Evolutionary conservation across 2,113 vertebrate genomes (phyloP).

Genomic region (Gadus chalcogrammus): DNA sequence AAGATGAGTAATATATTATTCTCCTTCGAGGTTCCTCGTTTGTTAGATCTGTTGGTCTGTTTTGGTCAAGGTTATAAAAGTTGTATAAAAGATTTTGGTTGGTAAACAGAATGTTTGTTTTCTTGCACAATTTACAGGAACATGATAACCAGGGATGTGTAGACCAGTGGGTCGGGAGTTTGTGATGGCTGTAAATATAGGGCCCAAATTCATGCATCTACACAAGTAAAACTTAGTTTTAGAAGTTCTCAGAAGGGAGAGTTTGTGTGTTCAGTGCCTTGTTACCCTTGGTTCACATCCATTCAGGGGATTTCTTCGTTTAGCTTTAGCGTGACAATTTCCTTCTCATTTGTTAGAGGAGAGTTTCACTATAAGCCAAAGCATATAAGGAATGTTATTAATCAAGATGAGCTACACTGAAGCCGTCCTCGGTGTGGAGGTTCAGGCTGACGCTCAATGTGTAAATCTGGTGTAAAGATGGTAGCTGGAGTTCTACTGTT

Average conservation of each 20-base stretch:
- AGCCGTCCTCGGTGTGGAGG: slow-evolving; percentile 39
- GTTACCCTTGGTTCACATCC: slow-evolving; percentile 5
- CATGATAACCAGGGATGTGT: not conserved
- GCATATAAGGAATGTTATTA: slow-evolving; percentile 59
- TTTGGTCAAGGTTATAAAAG: not conserved
- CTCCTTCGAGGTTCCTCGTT: not conserved
- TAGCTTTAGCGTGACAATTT: not conserved
- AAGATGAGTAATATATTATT: too few species aligned
- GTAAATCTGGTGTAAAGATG: too few species aligned
- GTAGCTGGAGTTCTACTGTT: too few species aligned
- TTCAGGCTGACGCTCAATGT: too few species aligned
- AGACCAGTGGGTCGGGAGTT: not conserved
- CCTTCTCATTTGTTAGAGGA: slow-evolving; percentile 20
- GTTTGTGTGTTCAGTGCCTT: not conserved
- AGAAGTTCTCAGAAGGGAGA: not conserved
- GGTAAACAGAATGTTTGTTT: slow-evolving; percentile 39
- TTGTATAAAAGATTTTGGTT: not conserved
- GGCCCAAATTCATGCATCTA: not conserved
- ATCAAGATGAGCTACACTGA: slow-evolving; percentile 21
- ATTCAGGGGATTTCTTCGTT: slow-evolving; percentile 14
- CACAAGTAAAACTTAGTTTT: not conserved
- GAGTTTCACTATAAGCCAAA: slow-evolving; percentile 51
- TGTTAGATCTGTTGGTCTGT: not conserved
- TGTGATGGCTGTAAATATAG: not conserved
- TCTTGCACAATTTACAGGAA: slow-evolving; percentile 63